Percentiles rank a stretch among this genome's conserved stretches.
Conservation (phyloP, 1,140 invertebrate genomes). For the Pararge aegeria region DNA sequence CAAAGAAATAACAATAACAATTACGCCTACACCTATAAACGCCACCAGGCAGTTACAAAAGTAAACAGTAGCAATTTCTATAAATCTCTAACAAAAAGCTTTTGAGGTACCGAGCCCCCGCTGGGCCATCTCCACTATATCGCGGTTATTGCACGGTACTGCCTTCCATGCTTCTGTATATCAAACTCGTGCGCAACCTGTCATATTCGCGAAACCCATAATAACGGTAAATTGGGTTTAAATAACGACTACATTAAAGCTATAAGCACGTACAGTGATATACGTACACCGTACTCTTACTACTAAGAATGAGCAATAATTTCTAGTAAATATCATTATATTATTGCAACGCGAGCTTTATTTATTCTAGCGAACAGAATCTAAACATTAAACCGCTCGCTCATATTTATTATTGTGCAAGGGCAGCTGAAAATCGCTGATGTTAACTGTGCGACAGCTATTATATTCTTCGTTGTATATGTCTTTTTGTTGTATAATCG, state of each 20-base stretch:
- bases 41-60: constrained; percentile 14
- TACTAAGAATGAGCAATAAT: constrained; percentile 34
- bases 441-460: constrained; percentile 10
- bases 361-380: constrained; percentile 30
- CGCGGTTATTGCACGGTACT: constrained; percentile 48
- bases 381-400: constrained; percentile 17
- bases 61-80: constrained; percentile 28
- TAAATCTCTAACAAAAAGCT: constrained; percentile 54
- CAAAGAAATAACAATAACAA: constrained; percentile 13
- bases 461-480: background rate
- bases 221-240: constrained; percentile 26
- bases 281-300: constrained; percentile 33
- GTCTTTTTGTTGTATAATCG: no score
- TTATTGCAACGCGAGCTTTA: constrained; percentile 31
- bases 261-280: constrained; percentile 28
- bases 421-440: constrained; percentile 21
- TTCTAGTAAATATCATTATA: constrained; percentile 35
- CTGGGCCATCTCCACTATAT: constrained; percentile 53
- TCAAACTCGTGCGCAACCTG: constrained; percentile 50
- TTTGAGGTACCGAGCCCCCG: constrained; percentile 37
- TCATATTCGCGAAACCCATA: constrained; percentile 33
- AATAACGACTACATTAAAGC: constrained; percentile 35
- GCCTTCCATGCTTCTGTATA: constrained; percentile 44
- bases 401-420: constrained; percentile 26
- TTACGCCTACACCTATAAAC: constrained; percentile 15